Evolutionary conservation across 2,113 vertebrate genomes (phyloP).

Genomic region (Grallaria varia): DNA sequence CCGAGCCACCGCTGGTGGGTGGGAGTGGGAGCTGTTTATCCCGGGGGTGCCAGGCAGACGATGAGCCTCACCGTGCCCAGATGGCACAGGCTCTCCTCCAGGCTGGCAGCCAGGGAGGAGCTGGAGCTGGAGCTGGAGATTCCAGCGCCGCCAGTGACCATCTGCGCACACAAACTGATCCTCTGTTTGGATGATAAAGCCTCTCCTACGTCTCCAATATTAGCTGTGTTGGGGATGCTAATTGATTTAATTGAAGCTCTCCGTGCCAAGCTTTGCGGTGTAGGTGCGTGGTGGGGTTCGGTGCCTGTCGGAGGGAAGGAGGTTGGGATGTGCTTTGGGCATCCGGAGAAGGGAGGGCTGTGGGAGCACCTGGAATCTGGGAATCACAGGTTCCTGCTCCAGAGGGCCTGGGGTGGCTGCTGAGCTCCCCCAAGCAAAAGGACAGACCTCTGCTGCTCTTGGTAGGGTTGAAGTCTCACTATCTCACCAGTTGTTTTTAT

Average conservation of each 20-base stretch:
- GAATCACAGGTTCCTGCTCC: neutral
- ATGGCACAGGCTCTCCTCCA: slow-evolving; percentile 3
- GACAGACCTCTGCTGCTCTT: neutral
- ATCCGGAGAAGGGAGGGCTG: neutral
- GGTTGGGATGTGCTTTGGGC: neutral
- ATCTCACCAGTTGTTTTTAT: neutral
- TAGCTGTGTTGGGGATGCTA: slow-evolving; percentile 5
- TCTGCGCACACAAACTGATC: slow-evolving; percentile 42
- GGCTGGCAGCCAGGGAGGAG: too few relatives aligned
- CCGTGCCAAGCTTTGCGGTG: neutral
- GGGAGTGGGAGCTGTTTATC: neutral
- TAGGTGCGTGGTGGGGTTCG: neutral
- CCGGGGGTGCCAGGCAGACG: neutral
- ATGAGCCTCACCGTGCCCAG: neutral
- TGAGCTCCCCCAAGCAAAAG: neutral
- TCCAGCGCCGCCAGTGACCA: slow-evolving; percentile 50
- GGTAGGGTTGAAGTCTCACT: neutral
- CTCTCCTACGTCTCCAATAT: slow-evolving; percentile 15
- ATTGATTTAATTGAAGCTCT: slow-evolving; percentile 53
- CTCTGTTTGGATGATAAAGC: slow-evolving; percentile 24
- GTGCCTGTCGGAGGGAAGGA: neutral
- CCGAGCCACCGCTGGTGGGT: too few relatives aligned
- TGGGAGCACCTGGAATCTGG: neutral
- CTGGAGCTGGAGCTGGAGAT: too few relatives aligned
- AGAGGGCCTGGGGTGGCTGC: neutral